Conservation (phyloP, 2,888 invertebrate genomes). For the Rotaria socialis region DNA sequence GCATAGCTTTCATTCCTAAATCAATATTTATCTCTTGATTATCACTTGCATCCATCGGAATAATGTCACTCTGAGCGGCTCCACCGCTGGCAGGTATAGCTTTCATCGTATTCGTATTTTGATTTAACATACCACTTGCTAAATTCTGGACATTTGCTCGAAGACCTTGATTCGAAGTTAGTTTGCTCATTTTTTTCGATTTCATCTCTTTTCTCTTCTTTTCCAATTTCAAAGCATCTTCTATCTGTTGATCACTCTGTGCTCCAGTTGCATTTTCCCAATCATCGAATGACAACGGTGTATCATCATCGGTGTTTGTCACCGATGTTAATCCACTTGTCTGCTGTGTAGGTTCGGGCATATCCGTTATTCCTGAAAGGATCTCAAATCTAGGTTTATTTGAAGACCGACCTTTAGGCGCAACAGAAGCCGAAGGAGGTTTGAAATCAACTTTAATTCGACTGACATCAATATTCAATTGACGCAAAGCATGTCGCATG, state of each 20-base stretch:
- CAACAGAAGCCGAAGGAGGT: neutral
- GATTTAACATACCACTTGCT: neutral
- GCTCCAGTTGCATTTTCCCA: neutral
- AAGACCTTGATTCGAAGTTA: neutral
- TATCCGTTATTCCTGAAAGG: no score
- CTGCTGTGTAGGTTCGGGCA: no score
- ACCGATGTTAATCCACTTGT: no score
- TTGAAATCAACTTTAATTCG: neutral
- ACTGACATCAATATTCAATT: neutral
- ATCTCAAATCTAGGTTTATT: neutral
- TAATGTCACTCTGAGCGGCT: no score
- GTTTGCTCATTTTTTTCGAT: no score
- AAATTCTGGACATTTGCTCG: neutral
- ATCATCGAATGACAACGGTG: neutral
- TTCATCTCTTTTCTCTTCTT: neutral
- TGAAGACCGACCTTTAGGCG: neutral
- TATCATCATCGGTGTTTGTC: neutral
- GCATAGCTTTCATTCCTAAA: neutral
- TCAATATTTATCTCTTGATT: neutral
- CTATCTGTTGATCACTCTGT: neutral
- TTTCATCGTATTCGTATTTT: neutral
- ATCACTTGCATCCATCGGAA: no score
- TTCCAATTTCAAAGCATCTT: neutral
- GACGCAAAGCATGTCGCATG: neutral
- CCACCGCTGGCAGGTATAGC: neutral